Evolutionary conservation across 53 echinoderm and acorn worm genomes (phyloP).

Genomic region (Paracentrotus lividus): DNA sequence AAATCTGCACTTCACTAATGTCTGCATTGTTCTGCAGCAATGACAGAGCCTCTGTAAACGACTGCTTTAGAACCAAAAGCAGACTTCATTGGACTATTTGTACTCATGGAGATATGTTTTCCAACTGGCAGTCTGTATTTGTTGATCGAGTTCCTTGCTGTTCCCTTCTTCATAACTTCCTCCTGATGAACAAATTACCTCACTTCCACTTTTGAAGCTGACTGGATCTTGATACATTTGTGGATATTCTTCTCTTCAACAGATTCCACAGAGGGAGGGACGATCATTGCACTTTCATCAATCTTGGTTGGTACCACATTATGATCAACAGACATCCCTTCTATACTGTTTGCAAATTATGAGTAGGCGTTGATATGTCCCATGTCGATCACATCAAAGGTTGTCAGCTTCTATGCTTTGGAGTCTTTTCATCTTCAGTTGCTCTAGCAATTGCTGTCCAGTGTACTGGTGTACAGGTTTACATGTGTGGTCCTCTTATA

Average conservation of each 20-base stretch:
- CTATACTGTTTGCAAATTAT: neutral
- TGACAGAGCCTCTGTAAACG: constrained; percentile 28
- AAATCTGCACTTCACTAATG: neutral
- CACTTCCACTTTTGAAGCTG: neutral
- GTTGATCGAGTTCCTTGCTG: neutral
- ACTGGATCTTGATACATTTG: neutral
- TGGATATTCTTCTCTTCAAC: neutral
- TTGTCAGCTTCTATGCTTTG: neutral
- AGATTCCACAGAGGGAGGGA: neutral
- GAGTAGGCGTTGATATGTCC: constrained; percentile 25
- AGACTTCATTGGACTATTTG: constrained; percentile 39
- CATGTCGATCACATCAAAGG: constrained; percentile 45
- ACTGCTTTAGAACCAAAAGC: constrained; percentile 54
- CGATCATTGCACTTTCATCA: neutral
- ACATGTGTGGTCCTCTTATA: neutral
- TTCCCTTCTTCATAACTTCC: neutral
- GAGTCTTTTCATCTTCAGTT: neutral
- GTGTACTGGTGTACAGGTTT: constrained; percentile 35
- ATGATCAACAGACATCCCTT: neutral
- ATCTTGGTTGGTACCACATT: neutral
- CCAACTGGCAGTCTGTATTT: neutral
- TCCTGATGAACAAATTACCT: neutral
- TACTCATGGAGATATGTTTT: constrained; percentile 36
- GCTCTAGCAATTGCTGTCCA: constrained; percentile 30
- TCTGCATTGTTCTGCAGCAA: constrained; percentile 17